These are phyloP conservation scores for Drosophila mojavensis DNA, from an alignment of 1,140 invertebrate species.

Conservation along the genomic window DNA sequence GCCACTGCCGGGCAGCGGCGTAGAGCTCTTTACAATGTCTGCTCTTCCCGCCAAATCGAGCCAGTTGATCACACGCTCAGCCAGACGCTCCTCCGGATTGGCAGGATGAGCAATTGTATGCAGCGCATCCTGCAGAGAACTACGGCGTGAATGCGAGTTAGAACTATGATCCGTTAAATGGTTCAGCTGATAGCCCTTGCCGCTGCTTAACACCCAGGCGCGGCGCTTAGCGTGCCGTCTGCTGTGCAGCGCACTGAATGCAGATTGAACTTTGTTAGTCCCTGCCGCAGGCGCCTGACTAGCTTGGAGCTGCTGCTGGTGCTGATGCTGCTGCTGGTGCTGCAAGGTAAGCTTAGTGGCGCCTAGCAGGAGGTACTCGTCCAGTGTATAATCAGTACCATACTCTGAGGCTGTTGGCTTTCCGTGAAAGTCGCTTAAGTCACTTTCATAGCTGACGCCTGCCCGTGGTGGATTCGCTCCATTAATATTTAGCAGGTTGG, in stretches of 20 bases:
- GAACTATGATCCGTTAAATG: slow-evolving; percentile 46
- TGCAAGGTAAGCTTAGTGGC: slow-evolving; percentile 67
- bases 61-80: slow-evolving; percentile 81
- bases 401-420: slow-evolving; percentile 33
- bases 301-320: slow-evolving; percentile 54
- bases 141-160: slow-evolving; percentile 55
- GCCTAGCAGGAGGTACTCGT: slow-evolving; percentile 62
- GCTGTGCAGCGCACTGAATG: slow-evolving; percentile 23
- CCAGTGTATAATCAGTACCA: slow-evolving; percentile 48
- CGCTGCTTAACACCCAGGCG: slow-evolving; percentile 58
- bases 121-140: slow-evolving; percentile 68
- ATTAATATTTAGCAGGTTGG: too few relatives aligned
- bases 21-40: slow-evolving; percentile 53
- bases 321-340: slow-evolving; percentile 58
- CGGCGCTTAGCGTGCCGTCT: slow-evolving; percentile 58
- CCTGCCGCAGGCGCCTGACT: slow-evolving; percentile 28
- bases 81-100: slow-evolving; percentile 78
- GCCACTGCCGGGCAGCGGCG: slow-evolving; percentile 9
- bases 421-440: slow-evolving; percentile 50
- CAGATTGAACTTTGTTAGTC: slow-evolving; percentile 35
- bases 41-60: slow-evolving; percentile 73
- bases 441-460: slow-evolving; percentile 31
- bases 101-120: not conserved
- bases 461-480: not conserved
- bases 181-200: slow-evolving; percentile 59